Conservation (phyloP, 2,888 invertebrate species). For the Nycteola revayana region DNA sequence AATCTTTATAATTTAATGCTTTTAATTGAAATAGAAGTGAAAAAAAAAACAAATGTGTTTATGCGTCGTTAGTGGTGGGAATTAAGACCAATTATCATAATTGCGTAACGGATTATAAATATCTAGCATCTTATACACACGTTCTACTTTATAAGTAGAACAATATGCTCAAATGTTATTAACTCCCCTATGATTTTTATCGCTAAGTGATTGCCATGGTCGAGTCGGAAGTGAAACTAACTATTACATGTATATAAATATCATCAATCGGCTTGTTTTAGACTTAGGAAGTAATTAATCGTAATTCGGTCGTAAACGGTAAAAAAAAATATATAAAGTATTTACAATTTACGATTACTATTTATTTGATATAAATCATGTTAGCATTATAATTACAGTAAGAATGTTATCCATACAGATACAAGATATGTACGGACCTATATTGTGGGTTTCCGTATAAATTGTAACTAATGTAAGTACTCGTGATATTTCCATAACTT, state of each 20-base stretch:
- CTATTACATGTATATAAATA: too few relatives aligned
- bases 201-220: conserved; percentile 5
- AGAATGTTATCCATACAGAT: too few relatives aligned
- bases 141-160: conserved; percentile 30
- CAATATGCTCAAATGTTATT: conserved; percentile 15
- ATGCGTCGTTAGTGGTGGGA: conserved; percentile 17
- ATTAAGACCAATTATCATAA: conserved; percentile 49
- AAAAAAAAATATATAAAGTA: too few relatives aligned
- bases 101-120: conserved; percentile 43
- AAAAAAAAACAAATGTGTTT: conserved; percentile 10
- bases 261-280: too few relatives aligned
- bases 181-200: conserved; percentile 16
- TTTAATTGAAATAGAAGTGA: conserved; percentile 6
- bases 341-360: too few relatives aligned
- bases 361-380: too few relatives aligned
- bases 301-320: too few relatives aligned
- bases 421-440: too few relatives aligned
- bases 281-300: not conserved
- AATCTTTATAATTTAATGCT: not conserved
- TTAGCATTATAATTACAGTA: too few relatives aligned
- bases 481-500: too few relatives aligned
- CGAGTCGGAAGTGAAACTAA: conserved; percentile 8
- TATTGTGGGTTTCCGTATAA: too few relatives aligned
- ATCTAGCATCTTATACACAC: conserved; percentile 28
- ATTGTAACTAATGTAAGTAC: too few relatives aligned